phyloP scores from a whole-genome alignment of 1,140 invertebrate species.

The Drosophila pachea region DNA sequence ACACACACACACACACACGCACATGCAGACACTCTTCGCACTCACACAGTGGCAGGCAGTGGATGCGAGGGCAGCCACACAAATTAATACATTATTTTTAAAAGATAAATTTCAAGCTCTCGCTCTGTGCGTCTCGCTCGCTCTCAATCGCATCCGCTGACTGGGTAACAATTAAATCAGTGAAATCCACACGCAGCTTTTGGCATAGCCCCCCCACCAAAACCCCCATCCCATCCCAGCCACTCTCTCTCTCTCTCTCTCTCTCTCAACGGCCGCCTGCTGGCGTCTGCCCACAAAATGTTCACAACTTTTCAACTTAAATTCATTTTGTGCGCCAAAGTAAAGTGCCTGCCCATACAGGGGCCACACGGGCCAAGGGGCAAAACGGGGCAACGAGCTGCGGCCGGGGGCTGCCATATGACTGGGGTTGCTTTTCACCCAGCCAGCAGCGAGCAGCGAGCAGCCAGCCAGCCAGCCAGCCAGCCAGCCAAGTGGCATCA shows the following conservation, averaged over 20 bases:
- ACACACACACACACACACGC: not conserved
- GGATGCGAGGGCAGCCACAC: constrained; percentile 51
- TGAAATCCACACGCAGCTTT: constrained; percentile 74
- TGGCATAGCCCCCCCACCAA: constrained; percentile 9
- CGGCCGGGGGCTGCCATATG: not conserved
- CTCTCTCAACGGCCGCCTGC: constrained; percentile 5
- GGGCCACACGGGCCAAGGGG: not conserved
- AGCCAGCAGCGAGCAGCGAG: not conserved
- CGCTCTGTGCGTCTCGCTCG: not conserved
- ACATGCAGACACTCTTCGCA: not conserved
- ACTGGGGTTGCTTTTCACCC: constrained; percentile 15
- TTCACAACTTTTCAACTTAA: constrained; percentile 77
- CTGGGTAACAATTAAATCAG: constrained; percentile 72
- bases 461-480: constrained; percentile 12
- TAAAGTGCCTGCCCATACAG: constrained; percentile 22
- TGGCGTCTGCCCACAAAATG: constrained; percentile 55
- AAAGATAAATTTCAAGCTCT: constrained; percentile 71
- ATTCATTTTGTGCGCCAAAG: constrained; percentile 68
- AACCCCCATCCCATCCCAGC: not conserved
- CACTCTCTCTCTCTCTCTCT: not conserved
- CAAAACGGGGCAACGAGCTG: not conserved
- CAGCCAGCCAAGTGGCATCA: constrained; percentile 61
- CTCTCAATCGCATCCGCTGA: constrained; percentile 14
- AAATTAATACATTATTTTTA: constrained; percentile 78
- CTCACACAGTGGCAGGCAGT: not conserved